phyloP scores from a whole-genome alignment of 2,797 vertebrate genomes.

The Poecilia velifera region DNA sequence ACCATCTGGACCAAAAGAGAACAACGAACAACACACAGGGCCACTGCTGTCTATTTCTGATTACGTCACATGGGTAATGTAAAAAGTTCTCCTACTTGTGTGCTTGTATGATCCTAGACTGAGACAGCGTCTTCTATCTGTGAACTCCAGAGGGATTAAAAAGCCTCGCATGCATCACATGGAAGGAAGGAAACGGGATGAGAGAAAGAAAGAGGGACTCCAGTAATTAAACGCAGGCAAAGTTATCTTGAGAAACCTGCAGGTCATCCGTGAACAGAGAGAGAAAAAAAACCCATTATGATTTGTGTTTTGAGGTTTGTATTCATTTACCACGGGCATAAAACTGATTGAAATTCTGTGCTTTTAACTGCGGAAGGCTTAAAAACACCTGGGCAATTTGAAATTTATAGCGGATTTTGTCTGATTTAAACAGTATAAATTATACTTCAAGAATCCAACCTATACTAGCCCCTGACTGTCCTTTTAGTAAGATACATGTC shows the following conservation, averaged over 20 bases:
- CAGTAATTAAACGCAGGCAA: slow-evolving; percentile 69
- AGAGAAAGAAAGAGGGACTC: slow-evolving; percentile 38
- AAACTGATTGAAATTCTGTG: background rate
- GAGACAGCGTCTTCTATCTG: slow-evolving; percentile 47
- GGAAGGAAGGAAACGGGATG: slow-evolving; percentile 37
- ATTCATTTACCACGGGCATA: background rate
- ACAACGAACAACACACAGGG: background rate
- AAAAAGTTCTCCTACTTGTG: background rate
- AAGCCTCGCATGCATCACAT: slow-evolving; percentile 59
- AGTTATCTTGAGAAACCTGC: slow-evolving; percentile 46
- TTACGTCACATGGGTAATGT: slow-evolving; percentile 16
- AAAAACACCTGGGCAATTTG: background rate
- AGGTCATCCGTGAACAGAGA: slow-evolving; percentile 30
- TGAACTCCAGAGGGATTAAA: slow-evolving; percentile 70
- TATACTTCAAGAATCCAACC: background rate
- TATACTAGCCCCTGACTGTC: background rate
- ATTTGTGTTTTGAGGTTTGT: background rate
- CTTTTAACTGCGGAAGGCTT: background rate
- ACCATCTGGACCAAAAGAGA: slow-evolving; percentile 7
- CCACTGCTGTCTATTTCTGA: slow-evolving; percentile 14
- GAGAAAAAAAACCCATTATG: background rate
- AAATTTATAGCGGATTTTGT: background rate
- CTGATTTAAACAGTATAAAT: background rate
- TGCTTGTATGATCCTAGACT: slow-evolving; percentile 24
- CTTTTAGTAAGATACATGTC: background rate